Base-by-base conservation (phyloP, 2,888 invertebrate genomes). In the Drosophila kanekoi region DNA sequence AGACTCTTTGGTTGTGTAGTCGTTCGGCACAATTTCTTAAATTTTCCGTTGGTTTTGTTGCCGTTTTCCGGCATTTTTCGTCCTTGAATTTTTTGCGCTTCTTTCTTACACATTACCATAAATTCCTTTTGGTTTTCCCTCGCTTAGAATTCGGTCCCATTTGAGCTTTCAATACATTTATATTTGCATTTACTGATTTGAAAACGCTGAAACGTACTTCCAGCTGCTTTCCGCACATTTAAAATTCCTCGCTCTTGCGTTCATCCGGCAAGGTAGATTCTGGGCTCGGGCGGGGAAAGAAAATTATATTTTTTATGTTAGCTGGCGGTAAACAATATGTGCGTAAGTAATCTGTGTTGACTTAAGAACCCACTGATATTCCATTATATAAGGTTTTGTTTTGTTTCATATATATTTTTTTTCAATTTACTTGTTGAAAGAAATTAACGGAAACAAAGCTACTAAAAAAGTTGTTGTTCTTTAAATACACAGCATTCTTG, bases 161-260 rank as follows among this genome's bases (percentile, higher is more conserved):
- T 79, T 77, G 79, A 71, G 81, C 76, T 67, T 74, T 79, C 86
- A 80, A 83, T 83, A 87, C 70, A 79, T 77, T 88, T 87, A 81
- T 84, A 82, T 82, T 82, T 82, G 82, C 85, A 87, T 75, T 77
- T 75, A 63, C 77, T 79, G 89, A 87, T 77, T 78, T 73, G 74
- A 76, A 77, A 76, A 78, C 64, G 79, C 66, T 78, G 81, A 72
- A 80, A 75, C 69, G 77, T 72, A 82, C 69, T 79, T 79, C 67
- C 77, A 72, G 54, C 68, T 65, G 72, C 72, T 71, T 82, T 82
- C 88, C 85, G 83, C 82, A 85, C 74, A 74, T 68, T 82, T 79
- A 73, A 79, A 82, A 66, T 61, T 68, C 49, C 43, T 40, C 28
- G 71, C 44, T 40, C 58, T 62, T 62, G 32, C 56, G 38, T 32